Evolutionary conservation across 2,797 vertebrate genomes (phyloP).

Genomic region (Scyliorhinus canicula): DNA sequence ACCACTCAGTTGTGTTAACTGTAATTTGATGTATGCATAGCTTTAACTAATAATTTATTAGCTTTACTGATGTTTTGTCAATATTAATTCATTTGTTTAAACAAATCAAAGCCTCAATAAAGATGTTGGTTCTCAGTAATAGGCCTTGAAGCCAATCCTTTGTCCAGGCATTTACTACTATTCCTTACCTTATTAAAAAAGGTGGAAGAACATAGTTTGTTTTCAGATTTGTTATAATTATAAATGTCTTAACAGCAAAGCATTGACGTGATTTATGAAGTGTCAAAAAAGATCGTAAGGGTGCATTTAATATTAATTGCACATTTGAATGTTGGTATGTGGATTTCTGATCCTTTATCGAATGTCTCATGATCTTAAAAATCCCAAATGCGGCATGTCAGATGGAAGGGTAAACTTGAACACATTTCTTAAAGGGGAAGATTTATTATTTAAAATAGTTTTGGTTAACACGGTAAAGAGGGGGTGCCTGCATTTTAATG

Average conservation of each 20-base stretch:
- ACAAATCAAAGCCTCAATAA: constrained; percentile 37
- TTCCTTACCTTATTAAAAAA: neutral
- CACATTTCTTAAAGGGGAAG: neutral
- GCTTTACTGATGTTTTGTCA: constrained; percentile 89
- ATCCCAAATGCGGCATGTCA: neutral
- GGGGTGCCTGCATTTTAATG: neutral
- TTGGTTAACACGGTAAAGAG: neutral
- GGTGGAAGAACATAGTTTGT: neutral
- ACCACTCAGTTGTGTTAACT: constrained; percentile 72
- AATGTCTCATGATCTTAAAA: neutral
- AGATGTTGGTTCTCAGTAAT: constrained; percentile 34
- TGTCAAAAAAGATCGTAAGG: neutral
- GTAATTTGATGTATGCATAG: constrained; percentile 83
- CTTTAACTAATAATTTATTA: constrained; percentile 96
- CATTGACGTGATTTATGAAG: neutral
- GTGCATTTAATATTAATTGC: constrained; percentile 33
- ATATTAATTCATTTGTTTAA: constrained; percentile 99
- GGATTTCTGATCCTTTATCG: neutral
- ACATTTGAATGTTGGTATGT: constrained; percentile 12
- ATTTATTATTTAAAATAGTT: neutral
- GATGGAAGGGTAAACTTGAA: neutral
- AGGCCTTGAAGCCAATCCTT: constrained; percentile 24
- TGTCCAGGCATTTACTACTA: neutral
- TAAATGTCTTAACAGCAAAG: constrained; percentile 4
- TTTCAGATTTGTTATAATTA: neutral